Evolutionary conservation across 2,888 invertebrate genomes (phyloP).

Genomic region (Gandaritis pyraliata): DNA sequence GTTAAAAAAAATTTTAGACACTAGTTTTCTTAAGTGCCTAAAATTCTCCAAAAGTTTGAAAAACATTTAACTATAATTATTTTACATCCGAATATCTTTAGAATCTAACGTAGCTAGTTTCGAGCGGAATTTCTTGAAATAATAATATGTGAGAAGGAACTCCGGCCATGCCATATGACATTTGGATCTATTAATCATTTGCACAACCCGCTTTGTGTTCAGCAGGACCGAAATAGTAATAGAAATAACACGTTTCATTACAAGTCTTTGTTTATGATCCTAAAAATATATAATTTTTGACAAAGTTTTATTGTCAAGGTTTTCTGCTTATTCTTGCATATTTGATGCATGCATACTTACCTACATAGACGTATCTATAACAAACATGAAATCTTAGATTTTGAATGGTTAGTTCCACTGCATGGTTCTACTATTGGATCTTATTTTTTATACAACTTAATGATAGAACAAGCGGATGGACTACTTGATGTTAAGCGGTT

Average conservation of each 20-base stretch:
- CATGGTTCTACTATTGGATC: no score
- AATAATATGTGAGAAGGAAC: constrained; percentile 54
- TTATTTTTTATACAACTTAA: no score
- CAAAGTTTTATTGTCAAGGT: constrained; percentile 23
- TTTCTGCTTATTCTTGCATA: not conserved
- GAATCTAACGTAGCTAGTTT: constrained; percentile 35
- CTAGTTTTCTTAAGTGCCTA: no score
- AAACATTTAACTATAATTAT: not conserved
- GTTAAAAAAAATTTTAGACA: no score
- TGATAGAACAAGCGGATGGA: no score
- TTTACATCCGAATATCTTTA: constrained; percentile 7
- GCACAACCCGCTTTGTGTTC: constrained; percentile 59
- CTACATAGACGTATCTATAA: not conserved
- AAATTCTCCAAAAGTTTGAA: no score
- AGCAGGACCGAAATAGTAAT: constrained; percentile 60
- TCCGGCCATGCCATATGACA: constrained; percentile 69
- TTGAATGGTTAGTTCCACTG: no score
- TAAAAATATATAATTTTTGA: constrained; percentile 48
- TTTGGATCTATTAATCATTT: constrained; percentile 71
- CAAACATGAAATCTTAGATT: no score
- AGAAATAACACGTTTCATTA: constrained; percentile 49
- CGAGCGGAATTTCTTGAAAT: constrained; percentile 50
- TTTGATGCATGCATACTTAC: not conserved
- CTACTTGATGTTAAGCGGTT: no score
- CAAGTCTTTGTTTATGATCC: constrained; percentile 50